Percentiles rank a stretch among this genome's conserved stretches.
Conservation (phyloP, 1,140 invertebrate species). For the Drosophila tropicalis region DNA sequence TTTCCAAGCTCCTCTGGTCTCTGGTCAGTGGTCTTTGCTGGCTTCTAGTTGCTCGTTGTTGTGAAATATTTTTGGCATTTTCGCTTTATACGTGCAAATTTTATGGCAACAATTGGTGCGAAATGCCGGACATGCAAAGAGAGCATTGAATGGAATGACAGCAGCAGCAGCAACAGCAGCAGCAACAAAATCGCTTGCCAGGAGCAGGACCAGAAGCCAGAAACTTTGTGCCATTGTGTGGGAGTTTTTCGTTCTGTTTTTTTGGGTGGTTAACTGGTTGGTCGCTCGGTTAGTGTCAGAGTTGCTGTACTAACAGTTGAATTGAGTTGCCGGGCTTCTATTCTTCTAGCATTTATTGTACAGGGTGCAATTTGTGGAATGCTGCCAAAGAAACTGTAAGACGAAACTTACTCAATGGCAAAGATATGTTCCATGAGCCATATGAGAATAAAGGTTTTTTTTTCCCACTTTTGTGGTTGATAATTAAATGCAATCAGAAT, state of each 20-base stretch:
- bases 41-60: conserved; percentile 55
- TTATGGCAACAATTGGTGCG: conserved; percentile 80
- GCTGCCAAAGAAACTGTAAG: background rate
- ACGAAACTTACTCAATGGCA: background rate
- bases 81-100: conserved; percentile 78
- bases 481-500: conserved; percentile 8
- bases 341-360: conserved; percentile 20
- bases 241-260: background rate
- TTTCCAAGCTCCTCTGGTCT: conserved; percentile 19
- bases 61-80: conserved; percentile 80
- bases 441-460: background rate
- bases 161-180: conserved; percentile 23
- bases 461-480: background rate
- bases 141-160: conserved; percentile 45
- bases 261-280: conserved; percentile 6
- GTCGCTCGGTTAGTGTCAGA: background rate
- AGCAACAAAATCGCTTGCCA: conserved; percentile 14
- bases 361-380: conserved; percentile 44
- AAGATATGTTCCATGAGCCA: background rate
- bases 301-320: conserved; percentile 35
- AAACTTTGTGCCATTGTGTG: conserved; percentile 34
- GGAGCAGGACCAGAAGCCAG: conserved; percentile 10
- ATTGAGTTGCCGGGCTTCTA: conserved; percentile 36
- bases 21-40: conserved; percentile 19
- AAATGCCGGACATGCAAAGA: conserved; percentile 78